A percentile compares a stretch with the other conserved stretches of the same genome.
Evolutionary conservation across 2,113 vertebrate genomes (phyloP).

Genomic region (Lycocorax pyrrhopterus): DNA sequence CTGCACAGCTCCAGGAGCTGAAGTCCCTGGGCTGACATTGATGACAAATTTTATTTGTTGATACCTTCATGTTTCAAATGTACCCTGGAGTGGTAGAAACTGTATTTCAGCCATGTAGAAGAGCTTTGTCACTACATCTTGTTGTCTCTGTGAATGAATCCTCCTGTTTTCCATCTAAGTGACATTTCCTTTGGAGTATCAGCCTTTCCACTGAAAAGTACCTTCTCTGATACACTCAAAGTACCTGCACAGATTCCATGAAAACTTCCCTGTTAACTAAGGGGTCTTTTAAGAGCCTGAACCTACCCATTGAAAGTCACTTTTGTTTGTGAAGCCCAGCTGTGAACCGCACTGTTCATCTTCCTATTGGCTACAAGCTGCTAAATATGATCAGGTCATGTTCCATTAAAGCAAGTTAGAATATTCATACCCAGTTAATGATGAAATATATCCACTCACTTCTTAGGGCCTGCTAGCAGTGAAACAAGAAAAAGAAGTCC

Average conservation of each 20-base stretch:
- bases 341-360: neutral
- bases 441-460: neutral
- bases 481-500: constrained; percentile 93
- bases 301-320: neutral
- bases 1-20: neutral
- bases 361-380: neutral
- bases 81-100: neutral
- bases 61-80: neutral
- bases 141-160: neutral
- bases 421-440: neutral
- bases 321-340: neutral
- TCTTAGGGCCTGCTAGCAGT: constrained; percentile 83
- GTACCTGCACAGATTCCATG: neutral
- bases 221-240: neutral
- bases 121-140: neutral
- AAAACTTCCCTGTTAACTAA: neutral
- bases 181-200: neutral
- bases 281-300: neutral
- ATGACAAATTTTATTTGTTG: neutral
- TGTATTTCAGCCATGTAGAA: neutral
- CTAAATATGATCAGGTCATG: neutral
- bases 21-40: accelerated
- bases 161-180: neutral
- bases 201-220: neutral
- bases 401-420: neutral